Evolutionary conservation across 2,113 vertebrate genomes (phyloP), one percentile per base, ranked within the genome.

Genomic region (Cephalopholis sonnerati): DNA sequence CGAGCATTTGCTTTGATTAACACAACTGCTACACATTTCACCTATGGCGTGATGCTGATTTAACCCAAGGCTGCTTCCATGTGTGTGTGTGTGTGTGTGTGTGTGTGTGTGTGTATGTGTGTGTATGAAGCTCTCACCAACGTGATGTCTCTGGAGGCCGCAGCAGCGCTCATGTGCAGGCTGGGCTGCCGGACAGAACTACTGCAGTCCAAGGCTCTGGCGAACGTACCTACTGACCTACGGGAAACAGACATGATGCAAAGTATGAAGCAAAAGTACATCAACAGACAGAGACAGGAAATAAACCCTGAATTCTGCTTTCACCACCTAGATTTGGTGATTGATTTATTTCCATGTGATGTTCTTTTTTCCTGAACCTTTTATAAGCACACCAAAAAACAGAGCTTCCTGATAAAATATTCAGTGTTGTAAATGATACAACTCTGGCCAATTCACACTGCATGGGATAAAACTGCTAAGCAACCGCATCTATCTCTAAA

Each of bases 101-200:
- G n/a, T n/a, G n/a, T n/a, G n/a, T n/a, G n/a, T n/a, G n/a, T n/a
- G n/a, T 55, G 70, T 64, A 48, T 55, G 78, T 72, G 83, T 4
- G 18, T 62, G 65, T 69, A 48, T 64, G 29, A 65, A 15, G 66
- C 54, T 74, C 91, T 94, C 88, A 96, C 95, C 95, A 96, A 87
- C 48, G 95, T 96, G 91, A 96, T 96, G 89, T 96, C 96, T 85
- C 96, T 94, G 78, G 96, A 96, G 84, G 96, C 96, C 57, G 96
- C 96, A 9, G 96, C 96, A 17, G 96, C 96, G 7, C 96, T 96
- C 96, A 96, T 96, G 88, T 96, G 96, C 27, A 96, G 95, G 80
- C 96, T 96, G 77, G 96, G 96, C 93, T 96, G 96, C 53, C 96
- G 95, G 70, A 96, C 94, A 17, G 96, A 96, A 86, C 96, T 96